These are phyloP conservation scores for Alethe castanea DNA, from an alignment of 2,113 vertebrate genomes.

Conservation along the genomic window DNA sequence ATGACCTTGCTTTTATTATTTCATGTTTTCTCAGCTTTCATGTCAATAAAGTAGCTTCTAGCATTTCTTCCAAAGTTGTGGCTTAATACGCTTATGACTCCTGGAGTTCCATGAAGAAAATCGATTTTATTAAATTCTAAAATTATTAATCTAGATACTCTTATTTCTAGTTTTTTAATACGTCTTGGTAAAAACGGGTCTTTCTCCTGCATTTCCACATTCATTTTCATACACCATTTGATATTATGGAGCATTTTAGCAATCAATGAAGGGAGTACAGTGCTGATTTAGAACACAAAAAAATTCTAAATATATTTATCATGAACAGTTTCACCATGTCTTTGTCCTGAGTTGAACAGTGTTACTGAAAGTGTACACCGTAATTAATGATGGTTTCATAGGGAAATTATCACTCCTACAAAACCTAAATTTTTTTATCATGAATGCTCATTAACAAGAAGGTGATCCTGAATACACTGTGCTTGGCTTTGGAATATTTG, in stretches of 20 bases:
- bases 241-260: not conserved
- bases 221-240: not conserved
- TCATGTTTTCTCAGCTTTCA: not conserved
- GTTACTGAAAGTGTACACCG: slow-evolving; percentile 49
- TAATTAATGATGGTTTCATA: slow-evolving; percentile 82
- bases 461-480: not conserved
- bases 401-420: slow-evolving; percentile 71
- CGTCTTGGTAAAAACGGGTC: not conserved
- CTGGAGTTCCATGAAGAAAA: not conserved
- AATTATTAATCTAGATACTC: not conserved
- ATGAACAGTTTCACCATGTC: not conserved
- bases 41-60: not conserved
- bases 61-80: not conserved
- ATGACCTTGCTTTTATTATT: not conserved
- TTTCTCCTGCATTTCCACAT: not conserved
- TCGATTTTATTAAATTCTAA: not conserved
- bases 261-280: not conserved
- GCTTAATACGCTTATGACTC: not conserved
- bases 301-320: not conserved
- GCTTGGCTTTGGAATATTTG: not conserved
- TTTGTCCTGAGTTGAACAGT: not conserved
- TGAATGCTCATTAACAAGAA: slow-evolving; percentile 65
- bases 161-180: not conserved
- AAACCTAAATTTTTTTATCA: slow-evolving; percentile 75
- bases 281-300: not conserved